Percentiles rank a stretch among this genome's conserved stretches.
Conservation (phyloP, 2,113 vertebrate genomes). For the Corythornis madagascariensis region DNA sequence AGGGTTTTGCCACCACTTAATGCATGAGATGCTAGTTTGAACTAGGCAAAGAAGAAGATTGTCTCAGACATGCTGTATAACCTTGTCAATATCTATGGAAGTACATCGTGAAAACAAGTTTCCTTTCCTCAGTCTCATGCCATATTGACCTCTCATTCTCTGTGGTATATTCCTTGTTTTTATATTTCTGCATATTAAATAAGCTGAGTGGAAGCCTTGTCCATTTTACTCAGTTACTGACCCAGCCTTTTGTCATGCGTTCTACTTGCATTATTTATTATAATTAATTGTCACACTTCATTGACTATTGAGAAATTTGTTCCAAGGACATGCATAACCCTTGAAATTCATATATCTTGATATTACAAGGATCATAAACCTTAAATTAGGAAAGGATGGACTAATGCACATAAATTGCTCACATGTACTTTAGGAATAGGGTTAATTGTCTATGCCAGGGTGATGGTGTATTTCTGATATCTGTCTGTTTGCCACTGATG, state of each 20-base stretch:
- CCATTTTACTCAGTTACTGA: slow-evolving; percentile 27
- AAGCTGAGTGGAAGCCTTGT: slow-evolving; percentile 18
- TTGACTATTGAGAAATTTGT: slow-evolving; percentile 57
- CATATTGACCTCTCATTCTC: neutral
- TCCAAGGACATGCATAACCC: slow-evolving; percentile 67
- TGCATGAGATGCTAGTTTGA: neutral
- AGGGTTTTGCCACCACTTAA: neutral
- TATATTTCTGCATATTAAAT: neutral
- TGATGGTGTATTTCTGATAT: neutral
- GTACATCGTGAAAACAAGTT: neutral
- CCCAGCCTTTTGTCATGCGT: neutral
- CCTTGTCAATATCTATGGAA: neutral
- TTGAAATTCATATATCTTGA: slow-evolving; percentile 74
- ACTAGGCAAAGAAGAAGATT: neutral
- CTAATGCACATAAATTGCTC: slow-evolving; percentile 56
- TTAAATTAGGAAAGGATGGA: slow-evolving; percentile 68
- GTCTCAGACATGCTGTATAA: neutral
- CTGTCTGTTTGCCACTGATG: neutral
- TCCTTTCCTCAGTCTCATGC: neutral
- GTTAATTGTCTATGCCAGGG: neutral
- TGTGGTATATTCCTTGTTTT: neutral
- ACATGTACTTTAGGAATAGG: slow-evolving; percentile 26
- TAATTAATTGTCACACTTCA: slow-evolving; percentile 76
- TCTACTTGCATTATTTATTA: slow-evolving; percentile 48
- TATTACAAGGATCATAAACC: slow-evolving; percentile 79